Evolutionary conservation across 2,888 invertebrate genomes (phyloP).

Genomic region (Apotomis turbidana): DNA sequence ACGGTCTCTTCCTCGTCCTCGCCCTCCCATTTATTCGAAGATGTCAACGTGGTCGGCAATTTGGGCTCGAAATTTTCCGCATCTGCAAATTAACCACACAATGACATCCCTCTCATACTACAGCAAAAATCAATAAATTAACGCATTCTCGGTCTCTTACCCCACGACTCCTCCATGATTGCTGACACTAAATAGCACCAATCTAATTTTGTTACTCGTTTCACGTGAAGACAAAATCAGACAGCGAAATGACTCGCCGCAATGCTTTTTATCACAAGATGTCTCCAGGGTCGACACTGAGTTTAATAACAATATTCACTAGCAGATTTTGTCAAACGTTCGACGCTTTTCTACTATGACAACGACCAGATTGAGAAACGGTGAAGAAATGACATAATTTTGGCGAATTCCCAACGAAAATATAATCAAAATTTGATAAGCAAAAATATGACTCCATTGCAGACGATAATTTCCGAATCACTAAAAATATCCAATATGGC

Average conservation of each 20-base stretch:
- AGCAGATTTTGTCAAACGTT: constrained; percentile 80
- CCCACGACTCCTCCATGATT: constrained; percentile 89
- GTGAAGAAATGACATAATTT: constrained; percentile 81
- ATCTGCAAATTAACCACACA: constrained; percentile 82
- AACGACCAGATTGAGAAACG: constrained; percentile 74
- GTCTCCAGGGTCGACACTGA: constrained; percentile 80
- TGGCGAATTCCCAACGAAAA: constrained; percentile 77
- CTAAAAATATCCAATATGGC: constrained; percentile 73
- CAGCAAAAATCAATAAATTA: constrained; percentile 49
- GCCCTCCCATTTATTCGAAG: constrained; percentile 92
- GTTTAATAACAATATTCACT: constrained; percentile 72
- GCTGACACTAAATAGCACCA: constrained; percentile 69
- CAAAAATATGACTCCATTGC: constrained; percentile 83
- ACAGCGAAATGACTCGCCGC: constrained; percentile 68
- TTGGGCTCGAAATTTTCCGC: constrained; percentile 89
- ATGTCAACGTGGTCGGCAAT: constrained; percentile 83
- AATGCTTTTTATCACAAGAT: constrained; percentile 80
- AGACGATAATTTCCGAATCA: constrained; percentile 79
- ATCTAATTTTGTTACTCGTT: constrained; percentile 72
- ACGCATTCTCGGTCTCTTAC: constrained; percentile 71
- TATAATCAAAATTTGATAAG: constrained; percentile 77
- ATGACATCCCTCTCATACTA: constrained; percentile 54
- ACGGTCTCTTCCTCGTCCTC: constrained; percentile 94
- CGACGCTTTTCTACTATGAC: constrained; percentile 78
- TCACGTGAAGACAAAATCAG: constrained; percentile 75